These are phyloP conservation scores for Luffia ferchaultella DNA, from an alignment of 2,888 invertebrate genomes.

Conservation along the genomic window DNA sequence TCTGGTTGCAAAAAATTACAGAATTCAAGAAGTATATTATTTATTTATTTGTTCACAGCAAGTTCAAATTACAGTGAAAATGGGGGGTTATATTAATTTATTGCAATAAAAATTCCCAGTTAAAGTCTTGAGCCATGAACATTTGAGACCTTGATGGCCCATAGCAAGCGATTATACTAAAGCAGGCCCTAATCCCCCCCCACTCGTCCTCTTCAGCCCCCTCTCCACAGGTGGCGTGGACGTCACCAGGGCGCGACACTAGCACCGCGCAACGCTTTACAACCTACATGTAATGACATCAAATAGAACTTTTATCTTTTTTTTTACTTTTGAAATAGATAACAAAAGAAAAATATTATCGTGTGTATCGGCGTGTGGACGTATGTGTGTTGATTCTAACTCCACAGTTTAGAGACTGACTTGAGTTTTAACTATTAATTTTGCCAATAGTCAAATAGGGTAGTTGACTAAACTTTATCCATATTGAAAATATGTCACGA, in stretches of 20 bases:
- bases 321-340: slow-evolving; percentile 51
- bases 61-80: not conserved
- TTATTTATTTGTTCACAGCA: not conserved
- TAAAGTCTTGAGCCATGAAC: not conserved
- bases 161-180: not conserved
- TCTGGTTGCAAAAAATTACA: not conserved
- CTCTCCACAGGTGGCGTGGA: slow-evolving; percentile 37
- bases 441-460: no score
- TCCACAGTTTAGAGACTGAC: not conserved
- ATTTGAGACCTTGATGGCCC: not conserved
- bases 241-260: slow-evolving; percentile 11
- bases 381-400: not conserved
- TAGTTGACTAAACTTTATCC: no score
- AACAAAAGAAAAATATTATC: slow-evolving; percentile 51
- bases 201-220: slow-evolving; percentile 17
- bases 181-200: slow-evolving; percentile 30
- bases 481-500: no score
- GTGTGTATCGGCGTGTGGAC: slow-evolving; percentile 51
- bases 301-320: slow-evolving; percentile 51
- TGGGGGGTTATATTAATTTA: not conserved
- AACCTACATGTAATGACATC: slow-evolving; percentile 54
- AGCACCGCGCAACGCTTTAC: slow-evolving; percentile 32
- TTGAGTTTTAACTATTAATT: not conserved
- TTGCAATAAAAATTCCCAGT: not conserved
- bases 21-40: not conserved